Conservation (phyloP, 2,888 invertebrate genomes). For the Cephus rjabovi region DNA sequence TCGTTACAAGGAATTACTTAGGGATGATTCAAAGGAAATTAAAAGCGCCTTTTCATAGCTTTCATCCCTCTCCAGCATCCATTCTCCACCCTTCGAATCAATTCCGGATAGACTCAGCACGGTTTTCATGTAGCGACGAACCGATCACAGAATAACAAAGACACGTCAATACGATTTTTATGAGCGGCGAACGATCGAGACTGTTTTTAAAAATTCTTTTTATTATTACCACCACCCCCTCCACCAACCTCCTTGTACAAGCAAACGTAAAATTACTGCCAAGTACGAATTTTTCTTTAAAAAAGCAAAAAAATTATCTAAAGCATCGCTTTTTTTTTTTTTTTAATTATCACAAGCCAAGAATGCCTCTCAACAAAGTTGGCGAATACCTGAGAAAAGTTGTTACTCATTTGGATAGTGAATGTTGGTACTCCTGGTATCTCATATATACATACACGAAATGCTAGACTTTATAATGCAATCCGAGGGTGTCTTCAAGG, state of each 20-base stretch:
- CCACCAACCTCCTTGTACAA: background rate
- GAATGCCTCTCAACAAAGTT: no score
- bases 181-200: no score
- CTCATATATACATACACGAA: background rate
- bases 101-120: no score
- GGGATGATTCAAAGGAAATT: background rate
- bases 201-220: no score
- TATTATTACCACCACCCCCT: background rate
- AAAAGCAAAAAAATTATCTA: background rate
- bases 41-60: background rate
- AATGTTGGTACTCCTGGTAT: background rate
- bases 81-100: background rate
- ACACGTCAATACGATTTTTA: no score
- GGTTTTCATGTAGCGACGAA: no score
- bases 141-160: background rate
- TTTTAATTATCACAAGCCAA: no score
- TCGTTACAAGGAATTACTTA: background rate
- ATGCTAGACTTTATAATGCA: background rate
- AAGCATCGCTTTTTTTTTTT: no score
- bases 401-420: no score
- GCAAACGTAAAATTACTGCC: background rate
- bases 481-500: background rate
- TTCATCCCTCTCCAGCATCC: background rate
- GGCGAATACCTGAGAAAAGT: no score
- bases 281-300: accelerated